phyloP scores from a whole-genome alignment of 2,797 vertebrate genomes.

The Silurus aristotelis region DNA sequence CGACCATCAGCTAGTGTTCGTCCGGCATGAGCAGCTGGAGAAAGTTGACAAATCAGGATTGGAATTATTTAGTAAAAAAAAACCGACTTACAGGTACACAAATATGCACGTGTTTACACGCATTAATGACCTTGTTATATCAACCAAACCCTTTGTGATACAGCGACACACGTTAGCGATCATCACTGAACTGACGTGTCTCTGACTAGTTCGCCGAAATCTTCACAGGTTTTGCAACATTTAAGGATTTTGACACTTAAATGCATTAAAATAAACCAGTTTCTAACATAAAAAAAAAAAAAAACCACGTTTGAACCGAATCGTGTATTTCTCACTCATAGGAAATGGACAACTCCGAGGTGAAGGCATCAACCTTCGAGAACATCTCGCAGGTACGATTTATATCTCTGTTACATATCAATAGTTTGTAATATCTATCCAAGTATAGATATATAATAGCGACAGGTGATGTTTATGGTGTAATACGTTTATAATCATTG shows the following conservation, averaged over 20 bases:
- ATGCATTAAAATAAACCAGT: too few relatives aligned
- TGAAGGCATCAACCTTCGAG: constrained; percentile 47
- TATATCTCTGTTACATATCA: not conserved
- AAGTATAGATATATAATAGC: not conserved
- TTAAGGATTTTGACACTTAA: too few relatives aligned
- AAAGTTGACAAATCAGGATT: not conserved
- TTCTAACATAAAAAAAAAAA: too few relatives aligned
- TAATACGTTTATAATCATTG: too few relatives aligned
- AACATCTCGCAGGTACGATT: constrained; percentile 48
- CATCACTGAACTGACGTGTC: not conserved
- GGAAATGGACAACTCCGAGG: constrained; percentile 54
- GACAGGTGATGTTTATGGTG: too few relatives aligned
- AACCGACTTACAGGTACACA: too few relatives aligned
- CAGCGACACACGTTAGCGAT: not conserved
- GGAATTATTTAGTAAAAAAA: not conserved
- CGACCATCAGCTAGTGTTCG: not conserved
- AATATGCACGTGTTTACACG: too few relatives aligned
- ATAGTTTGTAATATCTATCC: not conserved
- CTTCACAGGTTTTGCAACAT: too few relatives aligned
- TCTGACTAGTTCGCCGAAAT: not conserved
- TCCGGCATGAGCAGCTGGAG: not conserved
- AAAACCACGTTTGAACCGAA: too few relatives aligned
- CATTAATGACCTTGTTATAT: not conserved
- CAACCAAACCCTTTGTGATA: not conserved
- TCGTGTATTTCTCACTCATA: not conserved